A percentile compares a stretch with the other conserved stretches of the same genome.
phyloP scores from a whole-genome alignment of 2,797 vertebrate species.

The Hafferia zeledoni region DNA sequence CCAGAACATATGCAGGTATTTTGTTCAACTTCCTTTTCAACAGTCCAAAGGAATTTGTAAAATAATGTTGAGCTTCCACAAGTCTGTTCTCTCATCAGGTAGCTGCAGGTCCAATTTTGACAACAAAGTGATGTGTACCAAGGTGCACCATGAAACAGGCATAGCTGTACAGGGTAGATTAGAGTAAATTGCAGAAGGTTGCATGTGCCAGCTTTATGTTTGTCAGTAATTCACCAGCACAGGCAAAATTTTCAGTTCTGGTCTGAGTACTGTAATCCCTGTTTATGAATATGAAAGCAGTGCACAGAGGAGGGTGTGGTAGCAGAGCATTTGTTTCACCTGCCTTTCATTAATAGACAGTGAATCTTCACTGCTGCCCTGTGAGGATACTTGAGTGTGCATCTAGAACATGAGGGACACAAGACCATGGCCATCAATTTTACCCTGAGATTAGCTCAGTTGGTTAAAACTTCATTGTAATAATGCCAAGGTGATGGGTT shows the following conservation, averaged over 20 bases:
- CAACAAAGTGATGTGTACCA: background rate
- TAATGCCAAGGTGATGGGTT: too few relatives aligned
- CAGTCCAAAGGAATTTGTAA: background rate
- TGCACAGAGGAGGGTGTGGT: background rate
- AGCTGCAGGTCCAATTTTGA: background rate
- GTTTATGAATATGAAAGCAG: background rate
- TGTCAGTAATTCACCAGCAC: background rate
- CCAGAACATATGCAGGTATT: background rate
- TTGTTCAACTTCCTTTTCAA: background rate
- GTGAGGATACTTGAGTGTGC: fast-evolving
- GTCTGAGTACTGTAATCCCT: background rate
- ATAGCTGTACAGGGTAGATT: background rate
- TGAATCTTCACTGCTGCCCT: background rate
- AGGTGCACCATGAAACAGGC: background rate
- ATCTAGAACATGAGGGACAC: background rate
- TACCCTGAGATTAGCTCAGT: too few relatives aligned
- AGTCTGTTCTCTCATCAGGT: background rate
- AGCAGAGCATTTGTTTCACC: background rate
- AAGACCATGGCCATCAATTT: background rate
- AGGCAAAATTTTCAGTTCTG: background rate
- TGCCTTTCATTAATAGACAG: background rate
- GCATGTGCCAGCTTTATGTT: background rate
- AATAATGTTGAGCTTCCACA: background rate
- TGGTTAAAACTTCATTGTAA: too few relatives aligned
- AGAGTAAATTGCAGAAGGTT: background rate